A percentile compares a stretch with the other conserved stretches of the same genome.
These are phyloP conservation scores for Xestia sexstrigata DNA, from an alignment of 2,888 invertebrate species.

Conservation along the genomic window DNA sequence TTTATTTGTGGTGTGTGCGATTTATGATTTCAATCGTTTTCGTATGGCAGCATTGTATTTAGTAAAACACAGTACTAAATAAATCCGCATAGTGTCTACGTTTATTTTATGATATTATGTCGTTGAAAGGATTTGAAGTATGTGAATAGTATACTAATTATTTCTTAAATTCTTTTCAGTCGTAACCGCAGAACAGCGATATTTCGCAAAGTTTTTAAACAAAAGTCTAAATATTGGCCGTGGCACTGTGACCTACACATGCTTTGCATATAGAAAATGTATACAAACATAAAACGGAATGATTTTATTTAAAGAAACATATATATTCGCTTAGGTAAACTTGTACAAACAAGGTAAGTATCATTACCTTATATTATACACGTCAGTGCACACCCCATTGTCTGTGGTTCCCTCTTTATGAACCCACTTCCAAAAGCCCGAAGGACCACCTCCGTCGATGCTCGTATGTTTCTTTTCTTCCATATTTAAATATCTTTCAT, in stretches of 20 bases:
- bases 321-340: conserved; percentile 14
- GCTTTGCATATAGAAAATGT: not conserved
- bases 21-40: conserved; percentile 22
- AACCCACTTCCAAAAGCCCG: not conserved
- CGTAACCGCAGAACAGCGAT: conserved; percentile 24
- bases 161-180: conserved; percentile 24
- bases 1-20: conserved; percentile 20
- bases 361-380: conserved; percentile 32
- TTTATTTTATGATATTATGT: not conserved
- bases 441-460: not conserved
- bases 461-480: not conserved
- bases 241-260: conserved; percentile 47
- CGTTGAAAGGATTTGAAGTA: not conserved
- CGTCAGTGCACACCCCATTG: conserved; percentile 44
- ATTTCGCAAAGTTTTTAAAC: conserved; percentile 53
- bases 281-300: conserved; percentile 10
- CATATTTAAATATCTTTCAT: not conserved
- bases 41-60: not conserved
- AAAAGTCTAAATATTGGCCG: conserved; percentile 44
- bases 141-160: conserved; percentile 13
- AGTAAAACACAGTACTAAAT: not conserved
- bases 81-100: not conserved
- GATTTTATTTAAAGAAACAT: conserved; percentile 9
- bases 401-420: conserved; percentile 14
- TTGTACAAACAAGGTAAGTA: conserved; percentile 20